Evolutionary conservation across 2,113 vertebrate species (phyloP).

Genomic region (Pelmatolapia mariae): DNA sequence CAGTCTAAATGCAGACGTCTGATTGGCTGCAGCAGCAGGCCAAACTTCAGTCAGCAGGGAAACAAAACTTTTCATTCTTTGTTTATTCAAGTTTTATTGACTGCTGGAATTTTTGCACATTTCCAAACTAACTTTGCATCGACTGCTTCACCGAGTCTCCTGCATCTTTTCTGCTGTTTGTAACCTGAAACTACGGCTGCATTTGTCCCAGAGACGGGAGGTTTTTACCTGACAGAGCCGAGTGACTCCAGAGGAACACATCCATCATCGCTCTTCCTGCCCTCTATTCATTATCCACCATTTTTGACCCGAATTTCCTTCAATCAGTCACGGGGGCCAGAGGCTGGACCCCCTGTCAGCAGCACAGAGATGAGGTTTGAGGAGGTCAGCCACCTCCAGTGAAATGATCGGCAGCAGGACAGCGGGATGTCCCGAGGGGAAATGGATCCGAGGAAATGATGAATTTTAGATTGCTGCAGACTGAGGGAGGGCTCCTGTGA

Average conservation of each 20-base stretch:
- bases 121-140: background rate
- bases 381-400: background rate
- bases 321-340: background rate
- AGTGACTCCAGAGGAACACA: background rate
- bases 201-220: background rate
- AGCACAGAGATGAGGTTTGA: background rate
- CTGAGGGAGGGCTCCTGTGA: background rate
- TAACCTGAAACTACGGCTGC: background rate
- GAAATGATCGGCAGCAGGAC: background rate
- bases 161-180: background rate
- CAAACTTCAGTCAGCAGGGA: background rate
- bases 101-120: background rate
- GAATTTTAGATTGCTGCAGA: background rate
- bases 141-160: background rate
- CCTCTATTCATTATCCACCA: background rate
- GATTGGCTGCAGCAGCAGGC: constrained; percentile 5
- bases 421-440: background rate
- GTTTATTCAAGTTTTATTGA: background rate
- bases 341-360: background rate
- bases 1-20: background rate
- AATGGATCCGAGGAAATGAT: background rate
- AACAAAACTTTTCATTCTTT: rapidly evolving
- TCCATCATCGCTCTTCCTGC: background rate
- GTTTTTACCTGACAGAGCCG: background rate
- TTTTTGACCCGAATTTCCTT: background rate